Base-by-base conservation (phyloP, 2,888 invertebrate genomes). In the Pseudococcus viburni region DNA sequence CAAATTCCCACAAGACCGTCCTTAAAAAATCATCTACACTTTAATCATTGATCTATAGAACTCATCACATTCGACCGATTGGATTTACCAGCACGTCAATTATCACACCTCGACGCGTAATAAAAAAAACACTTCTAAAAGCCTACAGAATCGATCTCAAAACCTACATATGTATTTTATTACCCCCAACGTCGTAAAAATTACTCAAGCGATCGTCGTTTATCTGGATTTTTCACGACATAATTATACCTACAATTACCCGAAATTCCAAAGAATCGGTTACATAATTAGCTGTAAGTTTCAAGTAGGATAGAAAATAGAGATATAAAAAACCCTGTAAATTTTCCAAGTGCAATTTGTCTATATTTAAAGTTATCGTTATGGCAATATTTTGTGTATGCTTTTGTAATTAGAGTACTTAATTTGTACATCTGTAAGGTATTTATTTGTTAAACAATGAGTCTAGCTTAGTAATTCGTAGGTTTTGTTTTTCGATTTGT, bases 261-360 rank as follows among this genome's bases (percentile, higher is more conserved):
- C 33, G 12, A 73, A 73, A 73, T 73, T 73, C 33, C 68, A 15
- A 73, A 33, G 22, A 73, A 59, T 33, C 4, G 6, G 12, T 73
- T 33, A 73, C 68, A 73, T 73, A 73, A 59, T 73, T 73, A 73
- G 26, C 11, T 73, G 68, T 73, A 73, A 73, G 33, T 33, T 33
- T 33, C 33, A 26, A 73, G 68, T 73, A 73, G 68, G 33, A 26
- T 73, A 73, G 33, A 73, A 73, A 73, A 73, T 33, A 73, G 8
- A 64, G 22, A 64, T 0, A 73, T 26, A 19, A 73, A 3, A 33
- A 73, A 73, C 1, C 1, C 26, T 73, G 68, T 73, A 73, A 9
- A 73, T 73, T 73, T 73, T 73, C 15, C 68, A 73, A 73, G 68
- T 73, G 68, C 68, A 73, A 73, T 73, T 73, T 73, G 22, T 73